Conservation (phyloP, 2,797 vertebrate species). For the Sphenopsis melanotis region DNA sequence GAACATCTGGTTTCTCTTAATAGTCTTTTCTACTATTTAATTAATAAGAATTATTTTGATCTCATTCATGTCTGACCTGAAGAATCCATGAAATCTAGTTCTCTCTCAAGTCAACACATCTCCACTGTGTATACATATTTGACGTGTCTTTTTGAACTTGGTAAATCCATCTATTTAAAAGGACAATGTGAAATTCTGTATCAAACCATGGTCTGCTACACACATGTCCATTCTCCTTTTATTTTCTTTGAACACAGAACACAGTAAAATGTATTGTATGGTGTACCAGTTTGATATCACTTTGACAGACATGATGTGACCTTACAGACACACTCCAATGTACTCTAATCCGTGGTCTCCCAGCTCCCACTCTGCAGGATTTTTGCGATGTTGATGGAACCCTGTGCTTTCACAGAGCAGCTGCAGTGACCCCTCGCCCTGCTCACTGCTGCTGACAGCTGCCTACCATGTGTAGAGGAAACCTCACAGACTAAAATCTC, state of each 20-base stretch:
- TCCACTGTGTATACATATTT: neutral
- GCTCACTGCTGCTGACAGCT: conserved; percentile 79
- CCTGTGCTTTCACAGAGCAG: conserved; percentile 78
- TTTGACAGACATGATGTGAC: conserved; percentile 78
- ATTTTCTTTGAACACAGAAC: conserved; percentile 71
- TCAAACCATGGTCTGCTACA: conserved; percentile 66
- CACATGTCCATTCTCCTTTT: conserved; percentile 69
- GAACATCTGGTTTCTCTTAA: conserved; percentile 20
- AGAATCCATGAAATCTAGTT: conserved; percentile 5
- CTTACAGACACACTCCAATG: conserved; percentile 72
- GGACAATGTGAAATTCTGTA: conserved; percentile 57
- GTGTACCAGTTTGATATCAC: conserved; percentile 64
- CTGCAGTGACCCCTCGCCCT: conserved; percentile 72
- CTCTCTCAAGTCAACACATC: neutral
- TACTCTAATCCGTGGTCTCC: conserved; percentile 75
- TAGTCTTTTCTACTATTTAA: neutral
- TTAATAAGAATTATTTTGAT: conserved; percentile 32
- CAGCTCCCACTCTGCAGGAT: conserved; percentile 78
- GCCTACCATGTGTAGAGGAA: conserved; percentile 81
- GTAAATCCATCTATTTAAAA: conserved; percentile 61
- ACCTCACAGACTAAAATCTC: conserved; percentile 76
- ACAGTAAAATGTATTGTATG: conserved; percentile 74
- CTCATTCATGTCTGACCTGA: neutral
- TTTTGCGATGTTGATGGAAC: conserved; percentile 80
- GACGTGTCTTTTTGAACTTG: neutral